Base-by-base conservation (phyloP, 2,797 vertebrate species). In the Sebastes jordani region DNA sequence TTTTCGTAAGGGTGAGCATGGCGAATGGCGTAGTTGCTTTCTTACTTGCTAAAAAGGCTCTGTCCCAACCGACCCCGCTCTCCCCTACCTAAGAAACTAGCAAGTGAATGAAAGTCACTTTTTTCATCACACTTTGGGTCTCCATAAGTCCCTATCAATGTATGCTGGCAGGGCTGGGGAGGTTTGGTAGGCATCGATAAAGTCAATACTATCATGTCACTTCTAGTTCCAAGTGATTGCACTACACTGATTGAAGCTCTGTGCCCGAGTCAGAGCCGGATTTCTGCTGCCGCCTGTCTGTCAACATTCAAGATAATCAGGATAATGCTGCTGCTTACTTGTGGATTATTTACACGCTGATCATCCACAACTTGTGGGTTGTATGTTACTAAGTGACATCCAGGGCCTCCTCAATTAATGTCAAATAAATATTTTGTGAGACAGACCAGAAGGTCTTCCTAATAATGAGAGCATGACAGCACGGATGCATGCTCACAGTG, bases 1-100 rank as follows among this genome's bases (percentile, higher is more conserved):
- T 42, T 16, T 42, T 42, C 2, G 13, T 16, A 42, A 42, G 14
- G 0, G 0, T 42, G 38, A 42, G 38, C 38, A 42, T 42, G 38
- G 38, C 0, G 0, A 42, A 42, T 42, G 4, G 0, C 4, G 11
- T 38, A 34, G 32, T 34, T 36, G 11, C 34, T 38, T 38, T 38
- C 38, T 38, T 6, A 36, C 13, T 42, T 42, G 38, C 38, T 42
- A 42, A 42, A 42, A 42, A 42, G 13, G 38, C 38, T 42, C 38
- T 42, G 38, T 42, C 38, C 11, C 38, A 42, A 42, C 38, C 2
- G 38, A 42, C 38, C 38, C 38, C 38, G 5, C 13, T 42, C 38
- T 42, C 38, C 38, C 38, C 38, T 42, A 16, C 38, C 38, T 16
- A 42, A 42, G 38, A 42, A 42, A 42, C 38, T 42, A 42, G 38